Conservation (phyloP, 2,888 invertebrate genomes). For the Plutella xylostella region DNA sequence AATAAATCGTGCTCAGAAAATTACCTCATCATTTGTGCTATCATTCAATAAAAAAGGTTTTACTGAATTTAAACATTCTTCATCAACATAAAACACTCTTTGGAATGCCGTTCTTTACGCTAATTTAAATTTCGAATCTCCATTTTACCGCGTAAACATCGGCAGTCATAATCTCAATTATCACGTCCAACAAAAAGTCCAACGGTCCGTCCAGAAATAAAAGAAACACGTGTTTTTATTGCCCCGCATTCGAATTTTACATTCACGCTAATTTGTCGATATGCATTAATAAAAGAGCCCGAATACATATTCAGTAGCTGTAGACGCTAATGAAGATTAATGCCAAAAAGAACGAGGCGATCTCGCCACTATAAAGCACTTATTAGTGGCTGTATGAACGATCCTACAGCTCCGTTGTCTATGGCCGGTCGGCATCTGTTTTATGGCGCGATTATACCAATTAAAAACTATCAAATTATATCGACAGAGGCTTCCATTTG, state of each 20-base stretch:
- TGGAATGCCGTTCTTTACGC: conserved; percentile 28
- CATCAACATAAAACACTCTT: not conserved
- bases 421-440: conserved; percentile 47
- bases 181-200: conserved; percentile 56
- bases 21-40: not conserved
- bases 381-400: conserved; percentile 44
- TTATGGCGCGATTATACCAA: conserved; percentile 60
- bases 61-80: not conserved
- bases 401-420: conserved; percentile 47
- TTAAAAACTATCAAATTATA: conserved; percentile 66
- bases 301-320: conserved; percentile 62
- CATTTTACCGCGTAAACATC: conserved; percentile 28
- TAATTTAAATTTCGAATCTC: conserved; percentile 50
- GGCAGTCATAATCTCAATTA: conserved; percentile 64
- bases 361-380: conserved; percentile 36
- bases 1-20: not conserved
- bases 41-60: not conserved
- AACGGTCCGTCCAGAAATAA: conserved; percentile 31
- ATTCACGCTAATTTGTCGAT: conserved; percentile 67
- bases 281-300: conserved; percentile 56
- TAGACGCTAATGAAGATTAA: conserved; percentile 62
- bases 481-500: conserved; percentile 56
- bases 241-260: conserved; percentile 60
- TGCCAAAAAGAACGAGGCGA: conserved; percentile 44
- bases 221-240: conserved; percentile 58